A percentile compares a stretch with the other conserved stretches of the same genome.
These are phyloP conservation scores for Sandelia bainsii DNA, from an alignment of 2,797 vertebrate species.

Conservation along the genomic window DNA sequence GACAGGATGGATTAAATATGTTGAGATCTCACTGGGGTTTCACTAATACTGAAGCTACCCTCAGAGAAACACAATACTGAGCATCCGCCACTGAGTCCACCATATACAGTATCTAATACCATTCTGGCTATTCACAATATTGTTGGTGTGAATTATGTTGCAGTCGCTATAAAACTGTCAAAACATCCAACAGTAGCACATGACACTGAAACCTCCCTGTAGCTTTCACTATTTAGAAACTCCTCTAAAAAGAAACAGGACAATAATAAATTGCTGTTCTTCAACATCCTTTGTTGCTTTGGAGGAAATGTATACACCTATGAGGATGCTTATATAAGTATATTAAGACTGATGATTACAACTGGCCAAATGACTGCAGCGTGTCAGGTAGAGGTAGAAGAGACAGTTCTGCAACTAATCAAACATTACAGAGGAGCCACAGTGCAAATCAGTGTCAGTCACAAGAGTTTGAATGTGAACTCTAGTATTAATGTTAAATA, in stretches of 20 bases:
- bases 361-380: slow-evolving; percentile 7
- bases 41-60: slow-evolving; percentile 40
- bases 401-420: slow-evolving; percentile 6
- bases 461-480: neutral
- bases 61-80: slow-evolving; percentile 9
- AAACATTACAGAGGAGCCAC: slow-evolving; percentile 6
- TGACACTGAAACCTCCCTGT: slow-evolving; percentile 9
- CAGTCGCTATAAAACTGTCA: no score
- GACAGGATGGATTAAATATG: slow-evolving; percentile 61
- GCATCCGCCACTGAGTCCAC: slow-evolving; percentile 5
- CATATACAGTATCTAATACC: neutral
- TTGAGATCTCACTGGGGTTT: slow-evolving; percentile 41
- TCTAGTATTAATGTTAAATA: neutral
- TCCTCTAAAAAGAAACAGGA: no score
- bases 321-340: slow-evolving; percentile 43
- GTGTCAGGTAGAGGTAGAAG: slow-evolving; percentile 12
- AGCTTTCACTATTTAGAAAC: slow-evolving; percentile 10
- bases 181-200: slow-evolving; percentile 19
- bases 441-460: neutral
- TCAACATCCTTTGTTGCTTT: no score
- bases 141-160: no score
- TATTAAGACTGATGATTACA: slow-evolving; percentile 43
- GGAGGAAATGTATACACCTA: neutral
- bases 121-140: no score
- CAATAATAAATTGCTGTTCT: no score